Base-by-base conservation (phyloP, 2,113 vertebrate species). In the Morone saxatilis region DNA sequence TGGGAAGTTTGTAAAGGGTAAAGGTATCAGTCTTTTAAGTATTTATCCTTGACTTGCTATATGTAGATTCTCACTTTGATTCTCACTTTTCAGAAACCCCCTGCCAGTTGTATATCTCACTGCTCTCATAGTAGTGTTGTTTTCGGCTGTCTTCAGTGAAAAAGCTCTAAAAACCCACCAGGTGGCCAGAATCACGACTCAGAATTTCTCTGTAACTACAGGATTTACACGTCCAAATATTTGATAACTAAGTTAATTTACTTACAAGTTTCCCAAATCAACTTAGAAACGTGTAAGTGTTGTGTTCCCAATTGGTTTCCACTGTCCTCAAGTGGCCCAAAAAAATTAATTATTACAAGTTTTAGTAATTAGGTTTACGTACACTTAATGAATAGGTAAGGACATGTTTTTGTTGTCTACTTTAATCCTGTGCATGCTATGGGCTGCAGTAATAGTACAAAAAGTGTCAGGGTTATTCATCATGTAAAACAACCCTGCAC, bases 1-100 rank as follows among this genome's bases (percentile, higher is more conserved):
- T 79, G 51, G 62, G 67, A 77, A 17, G 62, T 50, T 63, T 75
- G 69, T 63, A 79, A 73, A 83, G 61, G 54, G 20, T 72, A 22
- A 59, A 79, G 59, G 38, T 43, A 20, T 80, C 56, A 56, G 66
- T 73, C 60, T 62, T 70, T 68, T 6, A 61, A 62, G 65, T 48
- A 5, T 13, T 78, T 41, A 17, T 20, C 70, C 38, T 57, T 56
- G 40, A 62, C 61, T 76, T 25, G 36, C 56, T 85, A 76, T 60
- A 71, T 76, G 73, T 82, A 25, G 62, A 80, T 70, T 76, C 10
- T 31, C 60, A 76, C 51, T 60, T 22, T 71, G 63, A 69, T 25
- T 75, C 59, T 76, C 68, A 48, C 25, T 45, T 68, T 38, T 71
- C 47, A 72, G 43, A 65, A 56, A 41, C 47, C 17, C 31, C 3